Evolutionary conservation across 2,113 vertebrate species (phyloP).

Genomic region (Thunnus maccoyii): DNA sequence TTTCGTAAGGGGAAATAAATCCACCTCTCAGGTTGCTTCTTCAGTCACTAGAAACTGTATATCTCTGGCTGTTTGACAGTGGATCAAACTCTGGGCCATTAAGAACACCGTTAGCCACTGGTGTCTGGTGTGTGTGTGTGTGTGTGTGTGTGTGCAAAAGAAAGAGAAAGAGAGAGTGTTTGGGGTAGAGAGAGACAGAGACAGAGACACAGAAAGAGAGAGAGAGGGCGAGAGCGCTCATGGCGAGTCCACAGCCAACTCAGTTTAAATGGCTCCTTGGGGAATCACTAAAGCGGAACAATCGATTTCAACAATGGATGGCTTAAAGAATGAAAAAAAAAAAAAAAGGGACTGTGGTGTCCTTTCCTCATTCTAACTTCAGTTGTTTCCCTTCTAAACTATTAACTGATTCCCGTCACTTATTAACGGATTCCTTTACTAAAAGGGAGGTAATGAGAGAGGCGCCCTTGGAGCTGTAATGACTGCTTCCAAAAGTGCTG

Average conservation of each 20-base stretch:
- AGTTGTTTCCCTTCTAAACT: constrained; percentile 55
- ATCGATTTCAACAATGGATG: constrained; percentile 79
- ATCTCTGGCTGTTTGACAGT: constrained; percentile 65
- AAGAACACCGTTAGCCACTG: constrained; percentile 57
- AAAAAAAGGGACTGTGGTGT: constrained; percentile 29
- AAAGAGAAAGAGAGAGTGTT: constrained; percentile 3
- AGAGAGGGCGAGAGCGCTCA: constrained; percentile 38
- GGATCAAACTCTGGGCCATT: constrained; percentile 68
- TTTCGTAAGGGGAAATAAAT: constrained; percentile 46
- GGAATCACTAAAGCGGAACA: constrained; percentile 76
- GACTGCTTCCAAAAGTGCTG: constrained; percentile 12
- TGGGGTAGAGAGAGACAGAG: neutral
- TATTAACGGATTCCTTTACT: constrained; percentile 61
- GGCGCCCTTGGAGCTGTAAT: constrained; percentile 31
- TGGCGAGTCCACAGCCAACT: constrained; percentile 67
- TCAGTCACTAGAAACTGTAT: constrained; percentile 56
- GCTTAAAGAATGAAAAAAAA: constrained; percentile 55
- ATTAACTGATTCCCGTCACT: constrained; percentile 55
- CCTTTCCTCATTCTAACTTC: constrained; percentile 46
- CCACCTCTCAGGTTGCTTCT: constrained; percentile 38
- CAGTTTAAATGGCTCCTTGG: constrained; percentile 79
- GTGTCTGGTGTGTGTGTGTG: constrained; percentile 31
- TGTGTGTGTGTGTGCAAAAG: constrained; percentile 33
- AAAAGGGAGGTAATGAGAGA: constrained; percentile 58
- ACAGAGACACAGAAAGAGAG: constrained; percentile 15